A percentile compares a stretch with the other conserved stretches of the same genome.
phyloP scores from a whole-genome alignment of 2,888 invertebrate genomes.

The Ditylenchus weischeri region DNA sequence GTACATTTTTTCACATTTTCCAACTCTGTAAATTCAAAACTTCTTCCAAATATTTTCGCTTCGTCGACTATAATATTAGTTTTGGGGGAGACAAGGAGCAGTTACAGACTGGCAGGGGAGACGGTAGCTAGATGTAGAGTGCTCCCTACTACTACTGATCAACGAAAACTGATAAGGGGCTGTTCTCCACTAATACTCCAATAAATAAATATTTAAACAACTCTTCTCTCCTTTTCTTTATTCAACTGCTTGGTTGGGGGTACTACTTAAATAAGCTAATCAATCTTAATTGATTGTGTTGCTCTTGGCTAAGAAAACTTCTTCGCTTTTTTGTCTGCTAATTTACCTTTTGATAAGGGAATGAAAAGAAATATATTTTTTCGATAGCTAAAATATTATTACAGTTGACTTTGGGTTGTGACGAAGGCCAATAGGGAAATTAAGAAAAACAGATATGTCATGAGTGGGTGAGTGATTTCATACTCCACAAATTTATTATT shows the following conservation, averaged over 20 bases:
- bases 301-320: slow-evolving; percentile 13
- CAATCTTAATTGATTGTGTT: slow-evolving; percentile 11
- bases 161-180: not conserved
- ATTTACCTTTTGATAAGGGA: slow-evolving; percentile 9
- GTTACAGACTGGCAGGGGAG: not conserved
- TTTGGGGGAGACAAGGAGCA: not conserved
- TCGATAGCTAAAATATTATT: too few species aligned
- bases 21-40: too few species aligned
- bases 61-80: too few species aligned
- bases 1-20: too few species aligned
- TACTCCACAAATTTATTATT: too few species aligned
- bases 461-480: too few species aligned
- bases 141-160: not conserved
- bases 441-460: too few species aligned
- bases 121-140: not conserved
- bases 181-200: slow-evolving; percentile 9
- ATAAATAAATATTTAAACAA: slow-evolving; percentile 18
- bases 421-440: too few species aligned
- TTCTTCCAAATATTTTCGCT: too few species aligned
- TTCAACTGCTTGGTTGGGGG: not conserved
- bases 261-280: slow-evolving; percentile 10
- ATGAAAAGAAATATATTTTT: too few species aligned
- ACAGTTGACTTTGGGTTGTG: too few species aligned
- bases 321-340: not conserved
- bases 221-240: not conserved